Evolutionary conservation across 2,797 vertebrate species (phyloP), one percentile per base, ranked within the genome.

Genomic region (Bovichtus diacanthus): DNA sequence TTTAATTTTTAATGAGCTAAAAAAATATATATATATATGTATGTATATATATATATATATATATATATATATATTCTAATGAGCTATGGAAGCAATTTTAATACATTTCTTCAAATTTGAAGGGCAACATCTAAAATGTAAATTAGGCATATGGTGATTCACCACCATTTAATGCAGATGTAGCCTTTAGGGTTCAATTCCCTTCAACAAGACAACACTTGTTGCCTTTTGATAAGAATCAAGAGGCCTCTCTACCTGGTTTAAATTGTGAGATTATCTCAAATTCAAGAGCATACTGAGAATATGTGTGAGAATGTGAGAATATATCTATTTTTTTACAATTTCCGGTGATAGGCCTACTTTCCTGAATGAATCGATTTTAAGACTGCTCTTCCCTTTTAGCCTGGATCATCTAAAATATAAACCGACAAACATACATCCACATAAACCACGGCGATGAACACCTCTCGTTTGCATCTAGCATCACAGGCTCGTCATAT

Each of bases 171-270:
- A 70, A 50, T 21, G 19, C 19, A 44, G 13, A 49, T 23, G 6
- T 15, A 23, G 27, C 2, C 8, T 56, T n/a, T n/a, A 3, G 34
- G 9, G 4, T n/a, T 67, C 53, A 41, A 38, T 29, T 11, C 0
- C 23, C 12, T 3, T 59, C 23, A 4, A 38, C 38, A 25, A 19
- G 2, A 36, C 29, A 38, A 63, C 83, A 85, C 81, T 76, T 88
- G 86, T 88, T 90, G 84, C 63, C 63, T 82, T 82, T 65, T 58
- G 6, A 63, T 23, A 3, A 34, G 9, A 39, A 74, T 36, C 12
- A 34, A 12, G 8, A 63, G 63, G 47, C 62, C 53, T 16, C 58
- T 16, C 9, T 50, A 41, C n/a, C 16, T 21, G 8, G 2, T 51
- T 56, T 29, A 31, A n/a, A 75, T n/a, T 16, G 19, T 38, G 11